Base-by-base conservation (phyloP, 2,888 invertebrate genomes). In the Steinernema hermaphroditum region DNA sequence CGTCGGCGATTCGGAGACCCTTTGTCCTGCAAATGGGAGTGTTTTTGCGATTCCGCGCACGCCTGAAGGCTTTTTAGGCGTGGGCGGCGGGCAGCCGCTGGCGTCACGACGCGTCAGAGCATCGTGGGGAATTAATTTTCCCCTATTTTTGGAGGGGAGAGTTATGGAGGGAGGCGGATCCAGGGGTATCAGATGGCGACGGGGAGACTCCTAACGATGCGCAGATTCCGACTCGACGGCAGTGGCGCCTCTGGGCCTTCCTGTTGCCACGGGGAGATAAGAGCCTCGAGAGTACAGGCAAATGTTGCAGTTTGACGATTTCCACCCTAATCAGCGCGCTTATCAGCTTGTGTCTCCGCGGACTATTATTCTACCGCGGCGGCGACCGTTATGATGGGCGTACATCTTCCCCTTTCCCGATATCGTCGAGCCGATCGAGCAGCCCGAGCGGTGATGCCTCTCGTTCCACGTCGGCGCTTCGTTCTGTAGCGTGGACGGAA, bases 401-500 rank as follows among this genome's bases (percentile, higher is more conserved):
- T 62, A 29, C 29, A 62, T 62, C 62, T 16, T 62, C 29, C 62
- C 2, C 12, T 9, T 22, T 54, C 27, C 6, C 54, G 27, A 22
- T 14, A 16, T 14, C 62, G 32, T 9, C 19, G 29, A 34, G 4
- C 27, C 62, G 62, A 62, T 62, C 62, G 32, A 22, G 29, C 62
- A 12, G 54, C 54, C 22, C 24, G 24, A 16, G 22, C 46, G 46
- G 46, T 32, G 62, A 62, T 62, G 62, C 62, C 54, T 8, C 62
- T 16, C 32, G 62, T 62, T 62, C 62, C 62, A 62, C 62, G 62
- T 62, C 4, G 62, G 29, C 62, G 29, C 29, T 32, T 32, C 62
- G 62, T 62, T 62, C 27, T 62, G 62, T 54, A 32, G 22, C 62
- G 29, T 29, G 6, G 37, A 37, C 37, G 62, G 27, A 9, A 62